Percentiles rank a stretch among this genome's conserved stretches.
phyloP scores from a whole-genome alignment of 2,888 invertebrate genomes.

The Andrena bicolor region DNA sequence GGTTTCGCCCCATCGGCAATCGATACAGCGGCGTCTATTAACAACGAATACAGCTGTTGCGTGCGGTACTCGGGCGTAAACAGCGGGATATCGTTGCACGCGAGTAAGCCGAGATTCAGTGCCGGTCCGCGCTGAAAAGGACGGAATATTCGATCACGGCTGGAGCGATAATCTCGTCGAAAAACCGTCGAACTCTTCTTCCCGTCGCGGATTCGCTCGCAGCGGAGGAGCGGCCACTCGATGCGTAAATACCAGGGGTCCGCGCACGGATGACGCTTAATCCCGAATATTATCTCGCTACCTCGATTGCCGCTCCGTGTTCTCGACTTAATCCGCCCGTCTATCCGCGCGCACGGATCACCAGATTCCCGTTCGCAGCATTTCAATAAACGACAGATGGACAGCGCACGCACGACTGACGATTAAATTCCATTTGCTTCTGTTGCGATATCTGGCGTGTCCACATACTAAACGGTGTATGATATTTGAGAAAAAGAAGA shows the following conservation, averaged over 20 bases:
- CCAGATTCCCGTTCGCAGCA: conserved; percentile 23
- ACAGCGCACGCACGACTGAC: background rate
- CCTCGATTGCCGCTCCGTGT: conserved; percentile 69
- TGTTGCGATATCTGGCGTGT: background rate
- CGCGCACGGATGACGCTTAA: conserved; percentile 64
- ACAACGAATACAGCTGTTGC: conserved; percentile 38
- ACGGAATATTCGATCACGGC: conserved; percentile 16
- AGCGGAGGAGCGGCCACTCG: conserved; percentile 1
- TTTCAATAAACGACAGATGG: conserved; percentile 2
- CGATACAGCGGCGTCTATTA: conserved; percentile 49
- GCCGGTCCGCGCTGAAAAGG: conserved; percentile 8
- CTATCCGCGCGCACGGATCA: conserved; percentile 65
- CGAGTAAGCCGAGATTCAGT: conserved; percentile 4
- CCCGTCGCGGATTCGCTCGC: conserved; percentile 10
- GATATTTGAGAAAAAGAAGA: background rate
- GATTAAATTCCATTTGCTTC: conserved; percentile 9
- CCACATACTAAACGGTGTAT: background rate
- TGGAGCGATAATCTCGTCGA: conserved; percentile 34
- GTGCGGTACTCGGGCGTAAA: conserved; percentile 25
- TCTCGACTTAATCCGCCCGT: conserved; percentile 53
- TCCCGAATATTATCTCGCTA: conserved; percentile 74
- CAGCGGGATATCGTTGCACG: conserved; percentile 38
- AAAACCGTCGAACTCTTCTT: conserved; percentile 31
- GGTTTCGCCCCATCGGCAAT: conserved; percentile 33
- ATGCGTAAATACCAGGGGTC: conserved; percentile 40